These are phyloP conservation scores for Podarcis muralis DNA, from an alignment of 2,113 vertebrate species.

Conservation along the genomic window DNA sequence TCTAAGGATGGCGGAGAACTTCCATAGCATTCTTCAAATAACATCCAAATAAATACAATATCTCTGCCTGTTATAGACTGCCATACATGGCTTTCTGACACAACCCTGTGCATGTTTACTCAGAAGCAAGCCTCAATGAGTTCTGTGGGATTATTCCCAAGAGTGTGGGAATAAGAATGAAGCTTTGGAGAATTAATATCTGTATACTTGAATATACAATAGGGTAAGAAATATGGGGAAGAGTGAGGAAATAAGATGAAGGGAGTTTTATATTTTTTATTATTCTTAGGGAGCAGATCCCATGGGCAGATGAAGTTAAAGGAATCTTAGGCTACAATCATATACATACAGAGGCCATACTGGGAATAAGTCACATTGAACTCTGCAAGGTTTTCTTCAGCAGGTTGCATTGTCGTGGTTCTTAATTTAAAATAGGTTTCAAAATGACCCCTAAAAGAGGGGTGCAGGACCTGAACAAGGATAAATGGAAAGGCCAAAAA, in stretches of 20 bases:
- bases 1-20: background rate
- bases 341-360: background rate
- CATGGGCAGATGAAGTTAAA: background rate
- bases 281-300: background rate
- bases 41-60: background rate
- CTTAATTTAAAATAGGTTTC: background rate
- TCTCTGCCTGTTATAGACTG: background rate
- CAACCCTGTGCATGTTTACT: no score
- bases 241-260: background rate
- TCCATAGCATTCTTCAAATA: background rate
- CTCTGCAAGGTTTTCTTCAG: background rate
- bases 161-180: no score
- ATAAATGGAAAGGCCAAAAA: background rate
- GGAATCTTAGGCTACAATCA: background rate
- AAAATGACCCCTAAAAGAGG: background rate
- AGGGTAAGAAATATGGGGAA: background rate
- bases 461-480: background rate
- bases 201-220: background rate
- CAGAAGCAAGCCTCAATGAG: no score
- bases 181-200: background rate
- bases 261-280: no score
- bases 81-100: background rate
- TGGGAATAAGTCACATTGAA: background rate
- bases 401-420: background rate
- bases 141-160: no score